Percentiles rank a stretch among this genome's conserved stretches.
Conservation (phyloP, 2,797 vertebrate genomes). For the Rallus crepitans region DNA sequence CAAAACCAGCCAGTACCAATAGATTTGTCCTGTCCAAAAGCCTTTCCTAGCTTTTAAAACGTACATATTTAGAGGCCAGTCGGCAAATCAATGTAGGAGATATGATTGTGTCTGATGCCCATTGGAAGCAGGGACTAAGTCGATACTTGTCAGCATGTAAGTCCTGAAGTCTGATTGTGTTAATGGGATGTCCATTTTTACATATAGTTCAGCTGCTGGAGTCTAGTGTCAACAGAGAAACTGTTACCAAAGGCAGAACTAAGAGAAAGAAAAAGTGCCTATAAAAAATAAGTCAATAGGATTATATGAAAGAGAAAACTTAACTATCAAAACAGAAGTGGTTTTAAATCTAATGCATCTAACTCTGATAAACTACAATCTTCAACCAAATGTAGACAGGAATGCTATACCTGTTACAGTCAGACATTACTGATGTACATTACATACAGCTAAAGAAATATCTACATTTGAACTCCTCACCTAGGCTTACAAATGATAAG, state of each 20-base stretch:
- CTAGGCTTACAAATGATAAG: not conserved
- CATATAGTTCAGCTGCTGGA: not conserved
- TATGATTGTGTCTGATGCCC: not conserved
- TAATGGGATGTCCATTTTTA: not conserved
- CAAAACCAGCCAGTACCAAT: not conserved
- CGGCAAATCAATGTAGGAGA: not conserved
- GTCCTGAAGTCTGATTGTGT: not conserved
- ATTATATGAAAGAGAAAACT: not conserved
- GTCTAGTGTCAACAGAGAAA: not conserved
- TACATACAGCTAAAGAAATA: not conserved
- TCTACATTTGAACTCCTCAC: not conserved
- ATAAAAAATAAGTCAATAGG: not conserved
- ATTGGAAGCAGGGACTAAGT: not conserved
- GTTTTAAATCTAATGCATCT: not conserved
- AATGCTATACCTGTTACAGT: not conserved
- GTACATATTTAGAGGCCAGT: not conserved
- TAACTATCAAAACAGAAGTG: not conserved
- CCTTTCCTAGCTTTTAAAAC: not conserved
- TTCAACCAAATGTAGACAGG: not conserved
- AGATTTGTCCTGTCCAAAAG: not conserved
- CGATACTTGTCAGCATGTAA: not conserved
- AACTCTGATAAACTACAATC: not conserved
- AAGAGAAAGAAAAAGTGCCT: not conserved
- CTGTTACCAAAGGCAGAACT: not conserved
- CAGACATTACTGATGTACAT: not conserved